Conservation (phyloP, 2,888 invertebrate species). For the Eupithecia tripunctaria region DNA sequence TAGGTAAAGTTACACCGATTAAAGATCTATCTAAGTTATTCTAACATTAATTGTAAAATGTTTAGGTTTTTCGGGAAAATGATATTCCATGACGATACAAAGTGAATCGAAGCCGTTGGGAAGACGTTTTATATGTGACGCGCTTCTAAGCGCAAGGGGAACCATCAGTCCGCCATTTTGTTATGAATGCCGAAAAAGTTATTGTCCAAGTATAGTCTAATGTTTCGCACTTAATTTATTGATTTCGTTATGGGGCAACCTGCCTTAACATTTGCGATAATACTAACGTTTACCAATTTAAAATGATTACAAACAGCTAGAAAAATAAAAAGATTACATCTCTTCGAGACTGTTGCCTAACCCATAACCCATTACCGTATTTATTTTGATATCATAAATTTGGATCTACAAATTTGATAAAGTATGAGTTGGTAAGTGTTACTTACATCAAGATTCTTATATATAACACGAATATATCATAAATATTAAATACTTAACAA, state of each 20-base stretch:
- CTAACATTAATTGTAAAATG: slow-evolving; percentile 46
- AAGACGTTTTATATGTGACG: slow-evolving; percentile 63
- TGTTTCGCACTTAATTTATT: slow-evolving; percentile 60
- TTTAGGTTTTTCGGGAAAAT: slow-evolving; percentile 45
- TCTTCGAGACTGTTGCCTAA: slow-evolving; percentile 40
- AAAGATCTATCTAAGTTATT: slow-evolving; percentile 59
- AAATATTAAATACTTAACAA: slow-evolving; percentile 76
- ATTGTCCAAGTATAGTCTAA: slow-evolving; percentile 83
- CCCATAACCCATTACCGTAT: too few species aligned
- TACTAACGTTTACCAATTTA: slow-evolving; percentile 7
- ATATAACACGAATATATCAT: slow-evolving; percentile 59
- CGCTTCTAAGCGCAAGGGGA: slow-evolving; percentile 2
- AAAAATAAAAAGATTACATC: slow-evolving; percentile 47
- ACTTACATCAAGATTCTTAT: slow-evolving; percentile 68
- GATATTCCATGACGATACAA: slow-evolving; percentile 49
- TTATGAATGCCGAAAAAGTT: slow-evolving; percentile 68
- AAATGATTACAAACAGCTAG: slow-evolving; percentile 14
- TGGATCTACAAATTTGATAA: slow-evolving; percentile 52
- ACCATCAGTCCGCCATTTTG: slow-evolving; percentile 46
- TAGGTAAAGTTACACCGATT: slow-evolving; percentile 57
- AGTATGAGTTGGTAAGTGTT: slow-evolving; percentile 52
- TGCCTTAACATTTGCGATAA: slow-evolving; percentile 44
- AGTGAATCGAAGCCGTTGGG: slow-evolving; percentile 67
- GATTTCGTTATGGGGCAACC: slow-evolving; percentile 45
- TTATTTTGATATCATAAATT: slow-evolving; percentile 45